Evolutionary conservation across 1,140 invertebrate species (phyloP).

Genomic region (Aplysia californica): DNA sequence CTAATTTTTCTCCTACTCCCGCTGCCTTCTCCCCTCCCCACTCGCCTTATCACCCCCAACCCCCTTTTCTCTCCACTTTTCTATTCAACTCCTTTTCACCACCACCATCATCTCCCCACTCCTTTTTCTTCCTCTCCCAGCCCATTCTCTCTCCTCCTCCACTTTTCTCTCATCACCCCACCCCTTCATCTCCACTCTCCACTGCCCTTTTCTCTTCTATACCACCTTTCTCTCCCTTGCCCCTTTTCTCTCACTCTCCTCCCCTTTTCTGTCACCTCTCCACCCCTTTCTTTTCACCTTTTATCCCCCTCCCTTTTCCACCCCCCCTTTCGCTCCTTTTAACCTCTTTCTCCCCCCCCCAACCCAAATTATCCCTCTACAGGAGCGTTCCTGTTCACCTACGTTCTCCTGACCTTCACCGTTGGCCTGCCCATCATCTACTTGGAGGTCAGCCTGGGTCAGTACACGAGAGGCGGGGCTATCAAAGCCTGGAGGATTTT

Average conservation of each 20-base stretch:
- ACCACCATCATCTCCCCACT: too few relatives aligned
- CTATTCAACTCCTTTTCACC: too few relatives aligned
- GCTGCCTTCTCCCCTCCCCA: too few relatives aligned
- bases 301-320: background rate
- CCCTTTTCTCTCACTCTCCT: background rate
- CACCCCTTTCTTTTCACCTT: background rate
- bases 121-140: too few relatives aligned
- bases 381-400: conserved; percentile 46
- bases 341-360: background rate
- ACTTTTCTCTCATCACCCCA: too few relatives aligned
- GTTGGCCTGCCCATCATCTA: conserved; percentile 69
- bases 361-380: conserved; percentile 12
- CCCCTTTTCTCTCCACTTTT: too few relatives aligned
- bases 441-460: conserved; percentile 67
- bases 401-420: conserved; percentile 35
- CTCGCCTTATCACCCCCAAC: too few relatives aligned
- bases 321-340: background rate
- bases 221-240: background rate
- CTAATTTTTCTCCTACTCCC: too few relatives aligned
- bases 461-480: conserved; percentile 60
- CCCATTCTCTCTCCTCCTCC: too few relatives aligned
- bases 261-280: background rate
- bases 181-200: too few relatives aligned
- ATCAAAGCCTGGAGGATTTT: conserved; percentile 45
- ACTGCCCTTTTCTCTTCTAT: too few relatives aligned